Evolutionary conservation across 1,140 invertebrate genomes (phyloP), one percentile per base, ranked within the genome.

Genomic region (Bombus breviceps): DNA sequence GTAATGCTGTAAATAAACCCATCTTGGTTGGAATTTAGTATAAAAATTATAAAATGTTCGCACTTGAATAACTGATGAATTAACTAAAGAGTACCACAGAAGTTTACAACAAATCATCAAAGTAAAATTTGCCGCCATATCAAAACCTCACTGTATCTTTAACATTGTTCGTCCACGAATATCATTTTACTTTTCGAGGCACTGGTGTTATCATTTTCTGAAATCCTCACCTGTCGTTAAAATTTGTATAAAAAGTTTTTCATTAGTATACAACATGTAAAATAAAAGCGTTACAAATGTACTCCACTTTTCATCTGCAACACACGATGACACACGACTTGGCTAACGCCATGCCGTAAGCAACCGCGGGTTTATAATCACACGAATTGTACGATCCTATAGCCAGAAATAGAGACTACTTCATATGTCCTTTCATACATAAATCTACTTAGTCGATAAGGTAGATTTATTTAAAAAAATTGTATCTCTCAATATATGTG

Each of bases 41-140:
- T 8, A 34, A 69, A 85, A 72, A 74, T 34, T 32, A 10, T 1
- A 57, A 57, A 25, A 43, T 34, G 3, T 25, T 66, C 37, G 9
- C 32, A 32, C 25, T 41, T 32, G n/a, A 81, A 43, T 15, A 68
- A 66, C n/a, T n/a, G 13, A 75, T 53, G 3, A 28, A 66, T 62
- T 12, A 47, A 72, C 18, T 39, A 41, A 47, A 34, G 8, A 41
- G 22, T 81, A 59, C 18, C 2, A 32, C 6, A 76, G 76, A 83
- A 68, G 62, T 85, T 88, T 86, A 80, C 53, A 84, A 90, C 78
- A 76, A 90, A 92, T 89, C 86, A 89, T 86, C 85, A 79, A 92
- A 87, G 80, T 85, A 90, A 91, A 93, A 92, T 93, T 93, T 92
- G 88, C 93, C 93, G 93, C 93, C 93, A 94, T 94, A 88, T 90